Evolutionary conservation across 1,140 invertebrate species (phyloP).

Genomic region (Charaxes varanes): DNA sequence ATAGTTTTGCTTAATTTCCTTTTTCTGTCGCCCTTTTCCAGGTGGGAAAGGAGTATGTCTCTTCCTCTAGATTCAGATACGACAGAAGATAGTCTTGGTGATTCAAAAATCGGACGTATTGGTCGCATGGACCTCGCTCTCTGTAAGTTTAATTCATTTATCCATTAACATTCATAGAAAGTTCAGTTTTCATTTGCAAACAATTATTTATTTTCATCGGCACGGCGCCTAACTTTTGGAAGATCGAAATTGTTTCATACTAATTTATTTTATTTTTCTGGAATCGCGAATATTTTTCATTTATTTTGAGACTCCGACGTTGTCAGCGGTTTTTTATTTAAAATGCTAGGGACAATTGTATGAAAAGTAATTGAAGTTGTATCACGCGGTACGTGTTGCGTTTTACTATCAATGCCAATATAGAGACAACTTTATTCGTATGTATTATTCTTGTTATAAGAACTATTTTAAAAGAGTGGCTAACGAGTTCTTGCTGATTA

Average conservation of each 20-base stretch:
- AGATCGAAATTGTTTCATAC: constrained; percentile 33
- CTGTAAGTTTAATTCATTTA: constrained; percentile 75
- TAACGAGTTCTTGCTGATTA: too few species aligned
- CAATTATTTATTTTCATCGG: constrained; percentile 66
- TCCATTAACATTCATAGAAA: constrained; percentile 37
- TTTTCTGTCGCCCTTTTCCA: constrained; percentile 50
- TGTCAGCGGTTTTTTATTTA: constrained; percentile 62
- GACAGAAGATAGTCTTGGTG: constrained; percentile 70
- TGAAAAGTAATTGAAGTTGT: too few species aligned
- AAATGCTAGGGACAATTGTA: too few species aligned
- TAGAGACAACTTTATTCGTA: too few species aligned
- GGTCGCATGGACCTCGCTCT: constrained; percentile 81
- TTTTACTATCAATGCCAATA: too few species aligned
- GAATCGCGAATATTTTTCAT: constrained; percentile 13
- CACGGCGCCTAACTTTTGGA: constrained; percentile 54
- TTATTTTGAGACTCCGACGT: constrained; percentile 22
- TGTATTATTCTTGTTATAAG: too few species aligned
- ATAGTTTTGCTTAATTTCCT: too few species aligned
- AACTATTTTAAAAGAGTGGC: too few species aligned
- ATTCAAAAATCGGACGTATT: constrained; percentile 71
- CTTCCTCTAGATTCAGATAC: constrained; percentile 75
- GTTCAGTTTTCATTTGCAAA: constrained; percentile 68
- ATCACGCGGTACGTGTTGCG: too few species aligned
- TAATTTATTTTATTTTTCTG: constrained; percentile 10
- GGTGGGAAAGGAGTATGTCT: constrained; percentile 81